phyloP scores from a whole-genome alignment of 2,888 invertebrate genomes.

The Escarpia spicata region DNA sequence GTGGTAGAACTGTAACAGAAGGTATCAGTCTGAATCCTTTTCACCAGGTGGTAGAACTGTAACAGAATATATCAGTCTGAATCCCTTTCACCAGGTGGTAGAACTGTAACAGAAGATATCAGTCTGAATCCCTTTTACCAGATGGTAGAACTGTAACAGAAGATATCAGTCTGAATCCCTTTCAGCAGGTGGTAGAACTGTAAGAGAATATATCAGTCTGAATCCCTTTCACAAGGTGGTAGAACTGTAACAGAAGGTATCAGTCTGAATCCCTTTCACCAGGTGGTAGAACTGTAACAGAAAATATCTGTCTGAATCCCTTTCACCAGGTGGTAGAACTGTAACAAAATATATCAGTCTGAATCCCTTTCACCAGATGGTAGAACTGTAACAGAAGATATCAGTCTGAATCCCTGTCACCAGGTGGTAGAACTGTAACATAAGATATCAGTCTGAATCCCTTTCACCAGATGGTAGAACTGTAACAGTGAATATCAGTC shows the following conservation, averaged over 20 bases:
- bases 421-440: background rate
- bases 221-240: background rate
- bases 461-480: background rate
- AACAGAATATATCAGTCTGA: background rate
- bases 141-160: background rate
- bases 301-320: background rate
- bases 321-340: background rate
- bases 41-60: background rate
- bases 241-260: background rate
- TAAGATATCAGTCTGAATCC: background rate
- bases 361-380: background rate
- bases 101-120: background rate
- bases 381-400: background rate
- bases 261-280: background rate
- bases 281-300: background rate
- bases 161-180: background rate
- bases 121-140: background rate
- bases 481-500: background rate
- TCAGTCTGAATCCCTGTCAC: background rate
- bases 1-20: background rate
- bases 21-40: background rate
- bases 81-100: background rate
- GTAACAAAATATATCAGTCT: background rate
- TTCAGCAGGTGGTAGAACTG: background rate
- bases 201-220: background rate